Evolutionary conservation across 2,888 invertebrate species (phyloP).

Genomic region (Gryllus longicercus): DNA sequence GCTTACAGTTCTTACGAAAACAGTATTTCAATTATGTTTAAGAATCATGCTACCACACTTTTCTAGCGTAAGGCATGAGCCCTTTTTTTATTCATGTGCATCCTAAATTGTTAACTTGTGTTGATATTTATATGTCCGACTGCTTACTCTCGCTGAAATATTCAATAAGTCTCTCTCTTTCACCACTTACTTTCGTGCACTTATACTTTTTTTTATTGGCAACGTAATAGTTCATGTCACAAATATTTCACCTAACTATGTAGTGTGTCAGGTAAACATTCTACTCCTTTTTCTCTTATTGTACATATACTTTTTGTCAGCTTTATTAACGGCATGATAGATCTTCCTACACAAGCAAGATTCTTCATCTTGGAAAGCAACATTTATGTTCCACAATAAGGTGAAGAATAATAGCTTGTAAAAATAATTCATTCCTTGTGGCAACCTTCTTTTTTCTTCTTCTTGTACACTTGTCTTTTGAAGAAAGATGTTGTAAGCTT

Average conservation of each 20-base stretch:
- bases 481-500: neutral
- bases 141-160: slow-evolving; percentile 18
- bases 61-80: neutral
- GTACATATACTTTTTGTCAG: slow-evolving; percentile 17
- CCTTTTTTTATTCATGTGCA: neutral
- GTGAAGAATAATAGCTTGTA: neutral
- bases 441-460: neutral
- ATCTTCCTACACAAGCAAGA: slow-evolving; percentile 10
- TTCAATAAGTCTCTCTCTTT: neutral
- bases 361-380: slow-evolving; percentile 11
- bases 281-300: slow-evolving; percentile 18
- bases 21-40: neutral
- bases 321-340: slow-evolving; percentile 18
- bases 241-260: neutral
- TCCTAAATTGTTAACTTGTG: slow-evolving; percentile 20
- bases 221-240: slow-evolving; percentile 17
- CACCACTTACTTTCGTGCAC: neutral
- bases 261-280: neutral
- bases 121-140: slow-evolving; percentile 33
- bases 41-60: slow-evolving; percentile 1
- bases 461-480: neutral
- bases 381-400: neutral
- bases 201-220: neutral
- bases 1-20: neutral
- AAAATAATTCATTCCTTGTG: neutral